phyloP scores from a whole-genome alignment of 2,797 vertebrate genomes.

The Calcarius lapponicus region DNA sequence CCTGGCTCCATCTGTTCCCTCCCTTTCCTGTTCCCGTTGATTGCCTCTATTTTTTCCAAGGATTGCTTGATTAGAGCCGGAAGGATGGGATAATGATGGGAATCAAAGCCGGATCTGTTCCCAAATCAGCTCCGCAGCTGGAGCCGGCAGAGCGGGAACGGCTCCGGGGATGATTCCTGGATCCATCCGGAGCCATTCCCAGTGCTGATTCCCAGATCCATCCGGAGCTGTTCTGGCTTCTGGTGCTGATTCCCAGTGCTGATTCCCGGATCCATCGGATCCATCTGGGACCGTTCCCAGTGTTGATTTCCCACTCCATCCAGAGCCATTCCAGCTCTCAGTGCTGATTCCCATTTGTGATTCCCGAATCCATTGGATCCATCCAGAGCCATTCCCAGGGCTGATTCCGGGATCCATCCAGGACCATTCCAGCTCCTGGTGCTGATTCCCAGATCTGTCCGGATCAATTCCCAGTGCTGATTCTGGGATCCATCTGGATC shows the following conservation, averaged over 20 bases:
- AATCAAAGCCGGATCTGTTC: slow-evolving; percentile 21
- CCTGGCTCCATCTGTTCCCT: not conserved
- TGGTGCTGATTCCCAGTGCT: not conserved
- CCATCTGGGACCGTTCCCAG: too few relatives aligned
- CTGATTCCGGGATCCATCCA: too few relatives aligned
- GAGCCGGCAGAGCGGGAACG: not conserved
- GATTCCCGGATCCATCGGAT: not conserved
- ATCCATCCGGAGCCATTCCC: not conserved
- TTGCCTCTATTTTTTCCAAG: slow-evolving; percentile 57
- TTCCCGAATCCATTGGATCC: fast-evolving
- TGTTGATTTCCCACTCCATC: not conserved
- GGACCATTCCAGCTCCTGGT: not conserved
- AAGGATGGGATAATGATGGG: slow-evolving; percentile 37
- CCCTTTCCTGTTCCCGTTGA: slow-evolving; percentile 22
- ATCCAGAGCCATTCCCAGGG: fast-evolving
- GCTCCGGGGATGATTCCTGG: not conserved
- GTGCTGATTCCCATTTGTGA: not conserved
- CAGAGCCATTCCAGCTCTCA: fast-evolving
- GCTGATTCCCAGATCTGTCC: not conserved
- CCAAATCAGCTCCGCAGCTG: slow-evolving; percentile 49
- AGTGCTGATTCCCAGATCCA: not conserved
- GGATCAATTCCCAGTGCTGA: fast-evolving
- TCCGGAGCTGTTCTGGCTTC: too few relatives aligned
- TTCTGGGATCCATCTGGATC: not conserved
- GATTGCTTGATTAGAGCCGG: slow-evolving; percentile 56